Base-by-base conservation (phyloP, 2,113 vertebrate species). In the Rhinopomastus cyanomelas region DNA sequence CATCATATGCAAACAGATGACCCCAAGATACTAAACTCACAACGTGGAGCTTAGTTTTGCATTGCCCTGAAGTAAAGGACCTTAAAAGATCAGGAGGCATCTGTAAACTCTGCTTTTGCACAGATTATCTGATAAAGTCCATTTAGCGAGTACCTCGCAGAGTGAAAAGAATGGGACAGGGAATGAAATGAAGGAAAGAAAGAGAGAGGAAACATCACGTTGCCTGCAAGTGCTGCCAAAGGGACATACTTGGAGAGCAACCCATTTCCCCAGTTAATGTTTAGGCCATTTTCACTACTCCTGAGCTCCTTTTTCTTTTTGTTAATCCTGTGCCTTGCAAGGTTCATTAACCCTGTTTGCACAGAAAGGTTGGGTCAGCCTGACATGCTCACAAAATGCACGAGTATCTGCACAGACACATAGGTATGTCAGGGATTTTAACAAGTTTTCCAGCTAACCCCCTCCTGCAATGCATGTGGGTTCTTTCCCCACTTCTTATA, bases 281-380 rank as follows among this genome's bases (percentile, higher is more conserved):
- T 80, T 59, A 79, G 8, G 37, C 74, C 55, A 57, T 91, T 92
- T 95, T 88, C 88, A 82, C 71, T 77, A 16, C 30, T 87, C 59
- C 46, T 48, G 60, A 86, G 81, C 69, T 90, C 29, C 37, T 78
- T 84, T 92, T 73, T 39, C 61, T 60, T 77, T 85, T 86, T 76
- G 71, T 94, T 92, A 85, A 94, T 90, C 77, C 81, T 67, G 55
- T 85, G 88, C 81, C 87, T 84, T 85, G 86, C 88, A 95, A 95
- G 81, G 90, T 88, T 94, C 95, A 94, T 93, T 95, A 95, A 93
- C 48, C 55, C 48, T 80, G 93, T 87, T 95, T 96, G 85, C 74
- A 87, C 59, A 90, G 78, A 85, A 88, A 88, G 64, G 55, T 34
- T 88, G 60, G 77, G 86, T 88, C 84, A 85, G 64, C n/a, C 83